Base-by-base conservation (phyloP, 2,888 invertebrate species). In the Rhamnusium bicolor region DNA sequence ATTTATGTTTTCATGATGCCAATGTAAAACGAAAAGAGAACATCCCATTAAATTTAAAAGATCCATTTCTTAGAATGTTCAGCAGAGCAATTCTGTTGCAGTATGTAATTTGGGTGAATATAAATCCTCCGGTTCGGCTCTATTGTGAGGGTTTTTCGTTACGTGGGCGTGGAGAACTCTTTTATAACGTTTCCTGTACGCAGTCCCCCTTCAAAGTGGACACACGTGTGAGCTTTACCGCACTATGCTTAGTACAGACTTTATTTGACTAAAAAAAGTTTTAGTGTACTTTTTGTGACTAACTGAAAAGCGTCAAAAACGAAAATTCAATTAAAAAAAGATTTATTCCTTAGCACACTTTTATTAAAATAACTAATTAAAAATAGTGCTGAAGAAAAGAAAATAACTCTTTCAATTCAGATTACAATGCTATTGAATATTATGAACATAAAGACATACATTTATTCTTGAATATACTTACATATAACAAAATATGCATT, bases 41-140 rank as follows among this genome's bases (percentile, higher is more conserved):
- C 63, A n/a, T 19, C 53, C 18, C 65, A 32, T 53, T 32, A 65
- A 65, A 54, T 53, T 32, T 65, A 29, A 63, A 63, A 65, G 65
- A 63, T 63, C 12, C 53, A 29, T 53, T 65, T 65, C 53, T 49
- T 8, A 32, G 18, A 65, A 65, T 53, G 53, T 32, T 65, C 65
- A 53, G 18, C 53, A 27, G 65, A 53, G 32, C 65, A 65, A 53
- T 65, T 54, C 65, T 65, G 65, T 60, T 71, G 71, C 66, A 71
- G 71, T 71, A 71, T 71, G 66, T 71, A 71, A 71, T 66, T 65
- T 71, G 66, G 71, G 56, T 60, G 60, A 65, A 49, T 66, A 51
- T 66, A 58, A 49, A 71, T 56, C 29, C 70, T 54, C 27, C 65
- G 63, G 56, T 58, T 65, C 71, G 71, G 60, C 56, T 66, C 66